Percentiles rank a stretch among this genome's conserved stretches.
phyloP scores from a whole-genome alignment of 2,888 invertebrate genomes.

The Lithophane leautieri region DNA sequence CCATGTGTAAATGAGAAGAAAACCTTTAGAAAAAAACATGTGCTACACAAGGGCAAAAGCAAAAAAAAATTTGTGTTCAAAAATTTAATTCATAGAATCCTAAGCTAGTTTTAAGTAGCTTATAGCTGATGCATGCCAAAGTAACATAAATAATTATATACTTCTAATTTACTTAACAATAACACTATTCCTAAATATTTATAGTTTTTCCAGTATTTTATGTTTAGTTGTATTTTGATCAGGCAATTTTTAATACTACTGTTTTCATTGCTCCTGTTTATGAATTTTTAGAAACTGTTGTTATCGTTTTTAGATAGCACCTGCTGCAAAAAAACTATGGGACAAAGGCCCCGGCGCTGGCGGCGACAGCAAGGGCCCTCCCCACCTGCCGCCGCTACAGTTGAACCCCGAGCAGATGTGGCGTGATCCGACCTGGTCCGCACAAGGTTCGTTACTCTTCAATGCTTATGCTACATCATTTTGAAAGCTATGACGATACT shows the following conservation, averaged over 20 bases:
- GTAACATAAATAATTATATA: background rate
- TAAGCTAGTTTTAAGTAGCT: slow-evolving; percentile 2
- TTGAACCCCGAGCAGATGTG: slow-evolving; percentile 95
- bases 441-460: slow-evolving; percentile 91
- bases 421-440: slow-evolving; percentile 98
- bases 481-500: background rate
- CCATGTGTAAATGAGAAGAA: slow-evolving; percentile 21
- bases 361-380: slow-evolving; percentile 94
- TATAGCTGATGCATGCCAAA: slow-evolving; percentile 26
- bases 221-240: background rate
- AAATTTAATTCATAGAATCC: background rate
- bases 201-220: background rate
- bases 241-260: slow-evolving; percentile 1
- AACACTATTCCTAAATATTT: background rate
- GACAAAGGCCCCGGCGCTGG: slow-evolving; percentile 94
- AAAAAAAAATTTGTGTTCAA: background rate
- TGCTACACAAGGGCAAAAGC: slow-evolving; percentile 8
- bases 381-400: slow-evolving; percentile 93
- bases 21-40: background rate
- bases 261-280: slow-evolving; percentile 16
- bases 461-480: slow-evolving; percentile 27
- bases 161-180: background rate
- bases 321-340: slow-evolving; percentile 98
- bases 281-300: slow-evolving; percentile 32
- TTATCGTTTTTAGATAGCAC: slow-evolving; percentile 93